These are phyloP conservation scores for Leptogaster cylindrica DNA, from an alignment of 2,888 invertebrate genomes.

Conservation along the genomic window DNA sequence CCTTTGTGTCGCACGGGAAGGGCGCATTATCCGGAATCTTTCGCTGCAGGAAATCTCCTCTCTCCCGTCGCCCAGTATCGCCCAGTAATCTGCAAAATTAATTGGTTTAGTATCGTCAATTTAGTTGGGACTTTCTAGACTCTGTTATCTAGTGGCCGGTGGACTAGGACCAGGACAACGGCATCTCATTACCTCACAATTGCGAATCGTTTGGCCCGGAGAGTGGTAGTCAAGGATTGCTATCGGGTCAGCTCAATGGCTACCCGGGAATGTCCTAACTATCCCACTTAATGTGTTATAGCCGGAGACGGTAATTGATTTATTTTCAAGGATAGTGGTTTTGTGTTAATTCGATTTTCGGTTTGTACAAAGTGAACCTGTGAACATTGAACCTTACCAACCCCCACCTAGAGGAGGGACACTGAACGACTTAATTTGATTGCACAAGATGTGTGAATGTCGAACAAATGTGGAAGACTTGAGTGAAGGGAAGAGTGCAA, in stretches of 20 bases:
- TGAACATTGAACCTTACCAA: conserved; percentile 34
- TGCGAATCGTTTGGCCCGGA: conserved; percentile 39
- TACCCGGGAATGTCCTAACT: conserved; percentile 23
- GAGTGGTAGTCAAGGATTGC: conserved; percentile 33
- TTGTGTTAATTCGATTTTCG: conserved; percentile 41
- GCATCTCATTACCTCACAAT: conserved; percentile 45
- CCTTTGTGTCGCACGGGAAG: conserved; percentile 59
- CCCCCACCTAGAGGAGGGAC: background rate
- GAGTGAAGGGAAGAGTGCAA: background rate
- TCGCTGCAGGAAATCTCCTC: conserved; percentile 52
- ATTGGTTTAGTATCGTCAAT: conserved; percentile 46
- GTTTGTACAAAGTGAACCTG: background rate
- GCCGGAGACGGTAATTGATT: conserved; percentile 37
- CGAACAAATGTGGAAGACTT: conserved; percentile 8
- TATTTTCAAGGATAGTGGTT: conserved; percentile 27
- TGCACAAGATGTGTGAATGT: background rate
- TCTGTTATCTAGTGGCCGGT: conserved; percentile 1
- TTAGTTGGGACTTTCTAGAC: conserved; percentile 25
- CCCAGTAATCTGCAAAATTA: conserved; percentile 47
- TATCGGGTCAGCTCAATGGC: conserved; percentile 24
- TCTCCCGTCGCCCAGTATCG: conserved; percentile 46
- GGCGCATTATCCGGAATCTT: conserved; percentile 49
- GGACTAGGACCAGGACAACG: conserved; percentile 11
- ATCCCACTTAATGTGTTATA: conserved; percentile 30
- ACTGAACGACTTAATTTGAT: conserved; percentile 19